Percentiles rank a stretch among this genome's conserved stretches.
Evolutionary conservation across 2,113 vertebrate species (phyloP).

Genomic region (Zootoca vivipara): DNA sequence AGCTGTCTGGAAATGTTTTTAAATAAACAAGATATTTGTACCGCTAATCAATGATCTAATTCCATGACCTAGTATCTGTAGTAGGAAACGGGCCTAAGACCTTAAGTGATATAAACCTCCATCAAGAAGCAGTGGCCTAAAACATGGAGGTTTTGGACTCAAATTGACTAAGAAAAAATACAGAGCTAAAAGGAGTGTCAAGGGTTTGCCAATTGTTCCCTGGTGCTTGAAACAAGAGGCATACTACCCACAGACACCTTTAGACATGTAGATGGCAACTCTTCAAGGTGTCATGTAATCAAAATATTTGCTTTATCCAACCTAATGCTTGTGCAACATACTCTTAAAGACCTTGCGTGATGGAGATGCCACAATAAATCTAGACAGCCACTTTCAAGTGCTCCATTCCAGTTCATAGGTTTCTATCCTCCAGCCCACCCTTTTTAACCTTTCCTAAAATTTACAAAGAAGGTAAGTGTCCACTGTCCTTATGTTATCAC

Average conservation of each 20-base stretch:
- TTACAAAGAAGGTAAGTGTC: not conserved
- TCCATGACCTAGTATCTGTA: not conserved
- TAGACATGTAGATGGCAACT: not conserved
- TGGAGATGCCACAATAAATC: not conserved
- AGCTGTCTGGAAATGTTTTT: too few relatives aligned
- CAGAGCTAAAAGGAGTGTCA: not conserved
- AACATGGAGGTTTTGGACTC: not conserved
- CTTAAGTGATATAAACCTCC: constrained; percentile 1
- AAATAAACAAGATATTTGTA: not conserved
- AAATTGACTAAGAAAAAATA: not conserved
- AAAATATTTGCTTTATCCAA: not conserved
- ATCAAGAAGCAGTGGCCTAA: accelerated
- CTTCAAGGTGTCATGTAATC: not conserved
- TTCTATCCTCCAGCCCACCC: not conserved
- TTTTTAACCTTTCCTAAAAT: not conserved
- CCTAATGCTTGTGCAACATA: not conserved
- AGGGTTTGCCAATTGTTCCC: not conserved
- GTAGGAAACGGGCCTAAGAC: not conserved
- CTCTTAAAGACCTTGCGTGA: not conserved
- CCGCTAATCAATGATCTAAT: not conserved
- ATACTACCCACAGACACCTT: accelerated
- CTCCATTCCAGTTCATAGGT: not conserved
- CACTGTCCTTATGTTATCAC: not conserved
- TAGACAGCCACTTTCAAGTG: not conserved
- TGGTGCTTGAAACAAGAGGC: not conserved